Conservation (phyloP, 2,797 vertebrate species). For the Lutra lutra region DNA sequence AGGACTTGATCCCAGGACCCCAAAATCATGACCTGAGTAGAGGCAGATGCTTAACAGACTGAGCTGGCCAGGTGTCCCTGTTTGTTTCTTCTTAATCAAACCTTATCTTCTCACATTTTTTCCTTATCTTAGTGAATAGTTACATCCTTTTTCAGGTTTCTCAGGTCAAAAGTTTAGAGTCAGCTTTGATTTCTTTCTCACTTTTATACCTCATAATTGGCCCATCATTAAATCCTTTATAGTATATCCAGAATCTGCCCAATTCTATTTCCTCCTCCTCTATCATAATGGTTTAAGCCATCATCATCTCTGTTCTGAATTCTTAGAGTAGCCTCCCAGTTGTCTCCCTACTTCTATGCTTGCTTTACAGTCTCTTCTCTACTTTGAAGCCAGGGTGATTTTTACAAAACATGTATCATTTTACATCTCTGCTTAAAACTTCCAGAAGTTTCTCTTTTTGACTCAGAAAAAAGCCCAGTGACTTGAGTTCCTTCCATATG, state of each 20-base stretch:
- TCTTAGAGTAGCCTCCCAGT: background rate
- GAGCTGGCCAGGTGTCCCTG: too few relatives aligned
- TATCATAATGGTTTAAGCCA: background rate
- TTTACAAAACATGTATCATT: background rate
- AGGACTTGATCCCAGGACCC: background rate
- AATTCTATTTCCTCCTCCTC: background rate
- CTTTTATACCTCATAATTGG: background rate
- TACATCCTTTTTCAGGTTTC: background rate
- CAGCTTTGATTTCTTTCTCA: background rate
- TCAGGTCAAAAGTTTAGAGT: background rate
- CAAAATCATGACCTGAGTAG: fast-evolving
- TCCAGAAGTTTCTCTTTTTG: background rate
- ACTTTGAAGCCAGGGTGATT: background rate
- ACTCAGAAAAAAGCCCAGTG: background rate
- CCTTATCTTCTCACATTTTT: background rate
- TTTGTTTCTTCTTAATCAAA: background rate
- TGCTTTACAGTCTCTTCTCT: background rate
- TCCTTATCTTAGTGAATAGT: background rate
- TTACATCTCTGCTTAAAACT: background rate
- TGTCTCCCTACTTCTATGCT: background rate
- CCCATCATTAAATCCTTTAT: background rate
- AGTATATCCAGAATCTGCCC: background rate
- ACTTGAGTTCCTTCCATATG: background rate
- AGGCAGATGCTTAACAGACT: too few relatives aligned
- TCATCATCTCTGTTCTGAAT: background rate